Base-by-base conservation (phyloP, 2,797 vertebrate genomes). In the Takifugu ocellatus region DNA sequence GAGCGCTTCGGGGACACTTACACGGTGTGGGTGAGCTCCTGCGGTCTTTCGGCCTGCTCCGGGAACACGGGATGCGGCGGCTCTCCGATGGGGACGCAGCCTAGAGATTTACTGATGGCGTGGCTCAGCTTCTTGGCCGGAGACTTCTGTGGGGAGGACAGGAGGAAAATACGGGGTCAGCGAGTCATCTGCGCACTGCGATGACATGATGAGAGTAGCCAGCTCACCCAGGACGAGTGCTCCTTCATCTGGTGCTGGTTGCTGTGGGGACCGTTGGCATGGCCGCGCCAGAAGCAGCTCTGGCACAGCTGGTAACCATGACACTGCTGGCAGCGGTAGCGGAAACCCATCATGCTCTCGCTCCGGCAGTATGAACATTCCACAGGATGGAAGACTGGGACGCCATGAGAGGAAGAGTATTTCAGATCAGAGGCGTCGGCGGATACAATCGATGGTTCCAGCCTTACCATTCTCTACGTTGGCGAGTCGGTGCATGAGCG, bases 191-290 rank as follows among this genome's bases (percentile, higher is more conserved):
- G 31, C 36, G 36, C 36, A 12, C 36, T 12, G 36, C 36, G 4
- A 12, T 12, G 12, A 8, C 25, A n/a, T 16, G 49, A n/a, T 8
- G 49, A 15, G 25, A 26, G 2, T 1, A 25, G 49, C 11, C 11
- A 36, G 50, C 86, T 89, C 91, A 98, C 96, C 96, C 97, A 99
- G 0, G 97, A 99, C 1, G 96, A 98, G 66, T 98, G 96, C 87
- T 99, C 97, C 91, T 98, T 99, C 97, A 99, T 98, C 91, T 99
- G 97, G 80, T 99, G 97, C 84, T 99, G 97, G 93, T 98, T 98
- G 94, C 96, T 98, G 80, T 98, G 97, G 56, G 94, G 88, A 63
- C 96, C 94, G 14, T 87, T 95, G 60, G 96, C 97, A 54, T 98
- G 96, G 70, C 97, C 96, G 0, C 95, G 91, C 97, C 97, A 99